Evolutionary conservation across 2,113 vertebrate genomes (phyloP).

Genomic region (Nothoprocta perdicaria): DNA sequence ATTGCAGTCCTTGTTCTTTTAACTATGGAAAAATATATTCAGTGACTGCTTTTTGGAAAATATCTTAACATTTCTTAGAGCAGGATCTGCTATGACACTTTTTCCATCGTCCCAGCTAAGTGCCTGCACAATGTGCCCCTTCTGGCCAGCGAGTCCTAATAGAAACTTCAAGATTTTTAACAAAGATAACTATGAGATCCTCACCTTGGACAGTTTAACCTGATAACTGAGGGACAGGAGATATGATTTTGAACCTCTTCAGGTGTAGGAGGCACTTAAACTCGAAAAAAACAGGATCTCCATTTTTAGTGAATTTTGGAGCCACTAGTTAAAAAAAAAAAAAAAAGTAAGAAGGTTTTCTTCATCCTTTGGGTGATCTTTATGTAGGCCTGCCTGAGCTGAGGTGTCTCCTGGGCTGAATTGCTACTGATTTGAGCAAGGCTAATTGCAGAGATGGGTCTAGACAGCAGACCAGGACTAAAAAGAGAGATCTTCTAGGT

Average conservation of each 20-base stretch:
- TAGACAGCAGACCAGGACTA: not conserved
- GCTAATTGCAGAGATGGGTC: not conserved
- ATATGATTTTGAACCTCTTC: not conserved
- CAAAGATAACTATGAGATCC: not conserved
- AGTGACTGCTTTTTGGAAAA: accelerated
- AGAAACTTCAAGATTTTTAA: not conserved
- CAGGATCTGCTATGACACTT: not conserved
- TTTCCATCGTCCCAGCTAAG: not conserved
- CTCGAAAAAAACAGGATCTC: not conserved
- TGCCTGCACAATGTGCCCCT: not conserved
- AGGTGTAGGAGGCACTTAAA: not conserved
- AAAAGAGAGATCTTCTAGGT: not conserved
- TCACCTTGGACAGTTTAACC: not conserved
- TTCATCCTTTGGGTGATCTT: not conserved
- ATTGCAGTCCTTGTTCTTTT: not conserved
- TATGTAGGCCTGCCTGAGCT: not conserved
- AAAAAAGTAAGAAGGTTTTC: not conserved
- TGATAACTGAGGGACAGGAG: not conserved
- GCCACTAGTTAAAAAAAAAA: not conserved
- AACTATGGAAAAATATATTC: not conserved
- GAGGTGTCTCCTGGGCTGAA: not conserved
- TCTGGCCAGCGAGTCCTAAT: not conserved
- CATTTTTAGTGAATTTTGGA: not conserved
- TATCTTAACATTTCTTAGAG: not conserved
- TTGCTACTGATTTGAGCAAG: not conserved